A percentile compares a stretch with the other conserved stretches of the same genome.
phyloP scores from a whole-genome alignment of 1,140 invertebrate species.

The Heliothis virescens region DNA sequence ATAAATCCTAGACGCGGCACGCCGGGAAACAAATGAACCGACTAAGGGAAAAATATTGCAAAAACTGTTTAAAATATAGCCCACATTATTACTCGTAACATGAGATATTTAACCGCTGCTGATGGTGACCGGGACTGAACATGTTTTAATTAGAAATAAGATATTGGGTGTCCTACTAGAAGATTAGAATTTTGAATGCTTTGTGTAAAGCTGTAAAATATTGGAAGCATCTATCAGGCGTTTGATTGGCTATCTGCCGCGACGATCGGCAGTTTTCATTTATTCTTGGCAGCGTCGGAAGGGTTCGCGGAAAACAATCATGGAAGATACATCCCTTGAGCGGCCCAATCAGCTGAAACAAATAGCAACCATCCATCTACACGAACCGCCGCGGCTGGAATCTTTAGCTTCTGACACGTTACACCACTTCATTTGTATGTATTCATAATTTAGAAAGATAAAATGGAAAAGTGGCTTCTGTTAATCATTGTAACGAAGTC shows the following conservation, averaged over 20 bases:
- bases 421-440: conserved; percentile 39
- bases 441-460: conserved; percentile 26
- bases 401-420: conserved; percentile 33
- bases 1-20: conserved; percentile 75
- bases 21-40: conserved; percentile 75
- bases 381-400: conserved; percentile 37
- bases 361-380: conserved; percentile 73
- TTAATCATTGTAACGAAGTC: conserved; percentile 27
- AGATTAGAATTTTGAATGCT: conserved; percentile 13
- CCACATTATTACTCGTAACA: conserved; percentile 70
- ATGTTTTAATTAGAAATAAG: conserved; percentile 36
- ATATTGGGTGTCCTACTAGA: neutral
- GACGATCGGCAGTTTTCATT: conserved; percentile 58
- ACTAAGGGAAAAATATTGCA: conserved; percentile 77
- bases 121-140: conserved; percentile 1
- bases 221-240: conserved; percentile 52
- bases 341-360: conserved; percentile 78
- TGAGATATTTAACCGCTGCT: conserved; percentile 48
- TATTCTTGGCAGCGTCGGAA: conserved; percentile 61
- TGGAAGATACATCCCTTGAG: conserved; percentile 67
- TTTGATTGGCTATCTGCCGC: conserved; percentile 58
- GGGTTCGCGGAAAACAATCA: conserved; percentile 80
- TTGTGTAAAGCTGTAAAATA: conserved; percentile 31
- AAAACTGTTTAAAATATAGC: conserved; percentile 77
- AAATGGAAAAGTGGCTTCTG: conserved; percentile 6